phyloP scores from a whole-genome alignment of 2,888 invertebrate species.

The Pomacea canaliculata region DNA sequence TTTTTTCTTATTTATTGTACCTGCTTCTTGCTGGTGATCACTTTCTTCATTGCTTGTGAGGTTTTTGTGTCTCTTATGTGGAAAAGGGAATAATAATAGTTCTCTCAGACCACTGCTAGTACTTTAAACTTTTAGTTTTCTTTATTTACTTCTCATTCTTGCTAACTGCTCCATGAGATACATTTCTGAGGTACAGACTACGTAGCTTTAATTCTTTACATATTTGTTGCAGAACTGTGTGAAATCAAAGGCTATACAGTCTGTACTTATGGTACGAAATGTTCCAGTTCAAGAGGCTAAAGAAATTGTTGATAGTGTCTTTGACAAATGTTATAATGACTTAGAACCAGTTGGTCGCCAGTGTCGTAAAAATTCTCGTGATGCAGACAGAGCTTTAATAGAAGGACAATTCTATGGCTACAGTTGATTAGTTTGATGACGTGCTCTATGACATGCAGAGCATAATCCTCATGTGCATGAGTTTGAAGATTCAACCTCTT shows the following conservation, averaged over 20 bases:
- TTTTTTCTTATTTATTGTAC: too few species aligned
- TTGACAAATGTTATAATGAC: constrained; percentile 90
- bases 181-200: neutral
- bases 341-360: constrained; percentile 87
- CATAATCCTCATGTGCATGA: neutral
- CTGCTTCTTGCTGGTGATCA: too few species aligned
- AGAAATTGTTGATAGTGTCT: constrained; percentile 86
- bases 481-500: neutral
- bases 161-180: too few species aligned
- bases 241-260: constrained; percentile 86
- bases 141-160: too few species aligned
- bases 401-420: constrained; percentile 63
- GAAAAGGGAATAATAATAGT: too few species aligned
- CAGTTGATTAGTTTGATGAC: constrained; percentile 1
- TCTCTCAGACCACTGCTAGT: too few species aligned
- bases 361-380: constrained; percentile 48
- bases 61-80: too few species aligned
- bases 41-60: too few species aligned
- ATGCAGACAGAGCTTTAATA: constrained; percentile 50
- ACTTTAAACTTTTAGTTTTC: too few species aligned
- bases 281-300: constrained; percentile 80
- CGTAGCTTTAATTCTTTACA: neutral
- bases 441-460: neutral
- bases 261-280: constrained; percentile 85
- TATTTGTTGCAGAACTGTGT: constrained; percentile 79